Percentiles rank a stretch among this genome's conserved stretches.
These are phyloP conservation scores for Aplodontia rufa DNA, from an alignment of 2,113 vertebrate genomes.

Conservation along the genomic window DNA sequence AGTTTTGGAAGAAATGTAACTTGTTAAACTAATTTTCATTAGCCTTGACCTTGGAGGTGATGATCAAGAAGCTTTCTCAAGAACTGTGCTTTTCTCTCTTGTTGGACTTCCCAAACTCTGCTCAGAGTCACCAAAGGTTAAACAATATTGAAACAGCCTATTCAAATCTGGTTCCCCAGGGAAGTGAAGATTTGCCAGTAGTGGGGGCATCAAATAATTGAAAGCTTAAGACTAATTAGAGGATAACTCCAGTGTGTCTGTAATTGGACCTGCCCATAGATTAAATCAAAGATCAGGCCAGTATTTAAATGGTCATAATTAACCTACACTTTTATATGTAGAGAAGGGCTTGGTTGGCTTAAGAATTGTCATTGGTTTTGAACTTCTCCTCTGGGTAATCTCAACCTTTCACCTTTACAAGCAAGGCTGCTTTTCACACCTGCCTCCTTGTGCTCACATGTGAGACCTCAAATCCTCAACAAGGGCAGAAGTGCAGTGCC, in stretches of 20 bases:
- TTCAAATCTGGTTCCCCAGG: constrained; percentile 12
- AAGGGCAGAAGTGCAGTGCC: neutral
- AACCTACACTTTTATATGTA: constrained; percentile 13
- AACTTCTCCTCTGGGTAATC: constrained; percentile 17
- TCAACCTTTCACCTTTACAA: neutral
- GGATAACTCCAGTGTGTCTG: neutral
- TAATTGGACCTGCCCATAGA: constrained; percentile 32
- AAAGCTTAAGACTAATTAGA: constrained; percentile 55
- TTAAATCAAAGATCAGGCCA: constrained; percentile 49
- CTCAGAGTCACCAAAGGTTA: constrained; percentile 27
- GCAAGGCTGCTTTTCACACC: no score
- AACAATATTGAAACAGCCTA: constrained; percentile 9
- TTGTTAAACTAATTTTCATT: constrained; percentile 50
- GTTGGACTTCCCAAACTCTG: neutral
- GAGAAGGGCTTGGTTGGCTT: neutral
- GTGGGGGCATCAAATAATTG: constrained; percentile 26
- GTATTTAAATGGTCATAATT: constrained; percentile 57
- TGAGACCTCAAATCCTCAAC: neutral
- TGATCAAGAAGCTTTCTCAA: constrained; percentile 21
- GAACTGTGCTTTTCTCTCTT: constrained; percentile 33
- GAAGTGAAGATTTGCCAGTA: constrained; percentile 5
- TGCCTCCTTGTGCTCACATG: neutral
- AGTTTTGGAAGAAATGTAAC: constrained; percentile 28
- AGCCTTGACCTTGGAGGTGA: constrained; percentile 1
- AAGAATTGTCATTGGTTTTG: neutral